Base-by-base conservation (phyloP, 92 coral and sea anemone species). In the Actinostola sp. region DNA sequence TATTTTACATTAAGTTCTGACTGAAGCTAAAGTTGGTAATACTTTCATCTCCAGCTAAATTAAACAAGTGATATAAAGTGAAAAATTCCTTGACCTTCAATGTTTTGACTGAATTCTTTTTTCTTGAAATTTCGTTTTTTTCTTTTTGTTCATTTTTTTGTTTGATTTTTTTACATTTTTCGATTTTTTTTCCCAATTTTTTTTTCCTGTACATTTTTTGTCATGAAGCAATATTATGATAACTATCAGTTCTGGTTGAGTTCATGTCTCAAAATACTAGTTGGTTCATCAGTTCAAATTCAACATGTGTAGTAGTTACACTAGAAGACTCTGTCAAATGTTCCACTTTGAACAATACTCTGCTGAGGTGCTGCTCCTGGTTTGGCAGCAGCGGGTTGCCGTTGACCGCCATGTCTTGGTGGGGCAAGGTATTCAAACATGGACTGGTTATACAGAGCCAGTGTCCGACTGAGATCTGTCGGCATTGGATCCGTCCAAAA, bases 401-500 rank as follows among this genome's bases (percentile, higher is more conserved):
- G 44, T 50, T 52, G 88, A 32, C 82, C 92, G 17, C 97, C 93
- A 62, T 89, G 82, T 9, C 92, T 72, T 14, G 99, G 99, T 21
- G 99, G 99, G 25, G 99, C 97, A 30, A 95, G 88, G 45, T 88
- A 95, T 74, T 95, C 99, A 70, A 92, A 95, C 97, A 91, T 95
- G 19, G 99, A 95, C 14, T 86, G 89, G 27, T 79, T 95, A 61
- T 91, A 89, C 15, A 90, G 60, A 17, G 95, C 92, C 42, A 95
- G 66, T n/a, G 99, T 95, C 1, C 92, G 92, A 8, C 97, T 87
- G 11, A 95, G 86, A 70, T 95, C 99, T 41, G 83, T 78, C 11
- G 99, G 99, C 99, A 95, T 77, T 1, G 99, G 99, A 58, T 95
- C 99, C 2, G 94, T 95, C 99, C 99, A 95, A 75, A 91, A 95